These are phyloP conservation scores for Plagodis dolabraria DNA, from an alignment of 2,888 invertebrate genomes.

Conservation along the genomic window DNA sequence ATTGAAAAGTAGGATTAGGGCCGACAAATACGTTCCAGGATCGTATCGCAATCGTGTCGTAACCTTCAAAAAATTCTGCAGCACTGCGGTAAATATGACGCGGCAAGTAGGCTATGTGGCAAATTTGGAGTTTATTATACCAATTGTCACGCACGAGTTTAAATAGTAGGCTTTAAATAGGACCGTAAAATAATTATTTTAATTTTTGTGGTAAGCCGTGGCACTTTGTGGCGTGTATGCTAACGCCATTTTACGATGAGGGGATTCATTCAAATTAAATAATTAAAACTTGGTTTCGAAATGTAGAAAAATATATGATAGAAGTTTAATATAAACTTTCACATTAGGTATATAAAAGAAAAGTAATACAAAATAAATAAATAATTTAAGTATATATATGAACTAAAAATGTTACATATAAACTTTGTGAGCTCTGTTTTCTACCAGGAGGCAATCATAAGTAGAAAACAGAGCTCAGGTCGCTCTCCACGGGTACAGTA, in stretches of 20 bases:
- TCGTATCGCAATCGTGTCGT: constrained; percentile 12
- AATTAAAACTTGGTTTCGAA: background rate
- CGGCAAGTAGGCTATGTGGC: constrained; percentile 21
- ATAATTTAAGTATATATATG: no score
- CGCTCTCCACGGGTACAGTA: no score
- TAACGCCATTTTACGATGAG: background rate
- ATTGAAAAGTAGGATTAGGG: no score
- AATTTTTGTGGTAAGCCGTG: constrained; percentile 7
- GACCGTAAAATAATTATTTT: constrained; percentile 16
- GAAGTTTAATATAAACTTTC: no score
- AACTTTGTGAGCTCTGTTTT: no score
- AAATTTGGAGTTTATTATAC: constrained; percentile 17
- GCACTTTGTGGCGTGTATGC: background rate
- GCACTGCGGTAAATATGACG: constrained; percentile 25
- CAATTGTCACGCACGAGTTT: constrained; percentile 25
- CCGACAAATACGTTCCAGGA: no score
- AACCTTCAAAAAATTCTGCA: background rate
- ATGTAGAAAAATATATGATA: no score
- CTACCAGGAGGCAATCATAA: no score
- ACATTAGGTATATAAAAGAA: no score
- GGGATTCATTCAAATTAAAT: background rate
- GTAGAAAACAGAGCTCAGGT: no score
- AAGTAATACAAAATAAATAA: no score
- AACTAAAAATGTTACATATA: no score
- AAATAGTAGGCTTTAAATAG: constrained; percentile 23